Evolutionary conservation across 1,140 invertebrate genomes (phyloP).

Genomic region (Aleiodes sp.): DNA sequence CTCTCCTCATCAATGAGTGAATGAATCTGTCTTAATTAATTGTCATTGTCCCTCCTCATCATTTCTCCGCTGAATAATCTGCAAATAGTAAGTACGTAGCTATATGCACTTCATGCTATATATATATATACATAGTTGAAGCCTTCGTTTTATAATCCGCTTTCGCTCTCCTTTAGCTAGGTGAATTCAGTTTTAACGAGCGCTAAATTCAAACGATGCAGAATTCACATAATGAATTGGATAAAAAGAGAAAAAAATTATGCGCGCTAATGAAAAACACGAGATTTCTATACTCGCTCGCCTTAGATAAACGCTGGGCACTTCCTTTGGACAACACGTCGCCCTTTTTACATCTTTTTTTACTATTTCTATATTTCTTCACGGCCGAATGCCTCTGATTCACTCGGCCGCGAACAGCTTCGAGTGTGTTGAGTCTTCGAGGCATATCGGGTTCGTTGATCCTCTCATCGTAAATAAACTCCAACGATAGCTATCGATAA

Average conservation of each 20-base stretch:
- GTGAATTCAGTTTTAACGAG: slow-evolving; percentile 1
- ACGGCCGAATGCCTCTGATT: slow-evolving; percentile 17
- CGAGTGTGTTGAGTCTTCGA: slow-evolving; percentile 1
- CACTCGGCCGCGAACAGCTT: neutral
- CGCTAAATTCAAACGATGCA: neutral
- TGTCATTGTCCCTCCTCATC: too few relatives aligned
- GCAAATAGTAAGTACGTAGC: neutral
- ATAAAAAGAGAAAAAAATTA: neutral
- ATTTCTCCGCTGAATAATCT: too few relatives aligned
- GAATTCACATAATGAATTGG: neutral
- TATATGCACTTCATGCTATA: neutral
- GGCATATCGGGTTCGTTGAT: slow-evolving; percentile 14
- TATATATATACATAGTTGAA: slow-evolving; percentile 2
- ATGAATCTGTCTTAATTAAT: too few relatives aligned
- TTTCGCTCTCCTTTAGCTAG: slow-evolving; percentile 10
- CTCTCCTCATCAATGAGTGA: too few relatives aligned
- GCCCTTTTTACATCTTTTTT: too few relatives aligned
- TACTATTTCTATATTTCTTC: too few relatives aligned
- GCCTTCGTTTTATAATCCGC: slow-evolving; percentile 6
- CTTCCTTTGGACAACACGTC: slow-evolving; percentile 9
- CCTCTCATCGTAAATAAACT: neutral
- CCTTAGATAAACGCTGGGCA: neutral
- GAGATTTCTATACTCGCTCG: neutral
- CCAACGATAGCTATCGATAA: neutral
- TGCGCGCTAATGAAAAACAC: neutral